Base-by-base conservation (phyloP, 2,113 vertebrate species). In the Pipa parva region DNA sequence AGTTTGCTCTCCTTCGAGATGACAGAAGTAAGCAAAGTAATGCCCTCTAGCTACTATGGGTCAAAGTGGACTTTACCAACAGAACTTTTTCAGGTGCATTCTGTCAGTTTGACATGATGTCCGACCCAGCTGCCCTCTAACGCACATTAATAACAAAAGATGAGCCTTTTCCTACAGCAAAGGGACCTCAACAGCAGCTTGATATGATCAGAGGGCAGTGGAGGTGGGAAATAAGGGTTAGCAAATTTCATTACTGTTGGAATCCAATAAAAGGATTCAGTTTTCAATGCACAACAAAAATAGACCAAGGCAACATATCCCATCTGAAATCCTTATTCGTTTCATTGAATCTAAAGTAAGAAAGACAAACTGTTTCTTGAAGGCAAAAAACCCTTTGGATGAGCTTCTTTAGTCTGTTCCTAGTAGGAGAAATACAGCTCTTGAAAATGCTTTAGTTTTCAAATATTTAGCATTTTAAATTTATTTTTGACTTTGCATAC, bases 81-180 rank as follows among this genome's bases (percentile, higher is more conserved):
- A 46, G 51, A 61, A 70, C 66, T 49, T 70, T 70, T 61, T 28
- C 48, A 69, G 48, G 57, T 69, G 51, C 1, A 70, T 51, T 24
- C 28, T 54, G 58, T 61, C 66, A 54, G 46, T 54, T 70, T 21
- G 60, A 18, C 13, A 13, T 54, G 48, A 69, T 42, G 46, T 51
- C 24, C 15, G 57, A 69, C 57, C 57, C 7, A 45, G 29, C 24
- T 60, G 65, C 33, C 57, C 66, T 45, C 48, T 36, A 31, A n/a
- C 49, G 29, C 58, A 70, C 33, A 61, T 11, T 46, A 25, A 70
- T 61, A 26, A 70, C 15, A 61, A n/a, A 61, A 29, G 48, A 31
- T 51, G 46, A 50, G 36, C 27, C 26, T 52, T 22, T 59, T 37
- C 33, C 46, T 27, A 39, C 31, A 29, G 46, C 57, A 29, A 37